Conservation (phyloP, 2,888 invertebrate genomes). For the Lingula anatina region DNA sequence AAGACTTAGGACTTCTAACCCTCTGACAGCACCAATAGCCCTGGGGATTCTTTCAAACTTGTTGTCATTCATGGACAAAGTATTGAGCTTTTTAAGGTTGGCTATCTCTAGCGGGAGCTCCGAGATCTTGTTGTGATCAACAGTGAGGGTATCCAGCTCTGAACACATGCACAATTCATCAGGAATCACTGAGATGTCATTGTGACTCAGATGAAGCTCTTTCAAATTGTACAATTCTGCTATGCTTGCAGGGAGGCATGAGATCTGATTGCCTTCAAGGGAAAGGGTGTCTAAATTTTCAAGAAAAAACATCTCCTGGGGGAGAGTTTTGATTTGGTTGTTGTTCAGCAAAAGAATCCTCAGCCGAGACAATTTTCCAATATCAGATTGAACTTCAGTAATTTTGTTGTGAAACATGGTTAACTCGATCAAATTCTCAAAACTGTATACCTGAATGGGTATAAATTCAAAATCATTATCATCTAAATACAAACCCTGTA, state of each 20-base stretch:
- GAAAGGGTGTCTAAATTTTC: conserved; percentile 28
- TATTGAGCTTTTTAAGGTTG: conserved; percentile 31
- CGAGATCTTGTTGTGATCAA: conserved; percentile 32
- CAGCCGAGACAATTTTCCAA: conserved; percentile 26
- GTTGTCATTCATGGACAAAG: conserved; percentile 31
- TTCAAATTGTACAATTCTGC: conserved; percentile 33
- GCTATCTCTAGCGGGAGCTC: conserved; percentile 39
- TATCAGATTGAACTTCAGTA: conserved; percentile 27
- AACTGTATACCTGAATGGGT: conserved; percentile 39
- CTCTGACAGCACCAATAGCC: conserved; percentile 26
- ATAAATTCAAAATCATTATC: conserved; percentile 45
- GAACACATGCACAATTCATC: conserved; percentile 41
- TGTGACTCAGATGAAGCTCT: conserved; percentile 39
- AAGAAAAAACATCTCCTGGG: conserved; percentile 28
- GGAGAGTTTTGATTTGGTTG: conserved; percentile 31
- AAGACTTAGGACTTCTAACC: conserved; percentile 20
- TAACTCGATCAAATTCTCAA: conserved; percentile 34
- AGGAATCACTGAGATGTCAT: conserved; percentile 29
- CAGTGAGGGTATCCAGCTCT: conserved; percentile 29
- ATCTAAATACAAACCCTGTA: conserved; percentile 35
- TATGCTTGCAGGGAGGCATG: conserved; percentile 26
- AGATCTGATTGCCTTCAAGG: conserved; percentile 34
- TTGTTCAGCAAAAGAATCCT: conserved; percentile 36
- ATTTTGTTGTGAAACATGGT: conserved; percentile 38
- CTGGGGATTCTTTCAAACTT: conserved; percentile 25